Evolutionary conservation across 2,113 vertebrate genomes (phyloP).

Genomic region (Empidonax traillii): DNA sequence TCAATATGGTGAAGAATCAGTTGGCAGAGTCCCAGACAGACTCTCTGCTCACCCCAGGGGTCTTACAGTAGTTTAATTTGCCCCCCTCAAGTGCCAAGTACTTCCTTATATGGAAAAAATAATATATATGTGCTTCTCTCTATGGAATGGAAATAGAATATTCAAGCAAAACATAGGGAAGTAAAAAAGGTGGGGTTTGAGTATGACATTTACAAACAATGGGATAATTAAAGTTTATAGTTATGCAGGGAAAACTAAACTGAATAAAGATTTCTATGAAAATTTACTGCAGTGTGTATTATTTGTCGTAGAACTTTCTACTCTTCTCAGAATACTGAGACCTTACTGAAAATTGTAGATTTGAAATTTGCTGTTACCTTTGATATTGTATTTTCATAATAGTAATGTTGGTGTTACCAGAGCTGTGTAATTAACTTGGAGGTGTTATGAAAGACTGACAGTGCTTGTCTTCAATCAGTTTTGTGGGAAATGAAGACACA

Average conservation of each 20-base stretch:
- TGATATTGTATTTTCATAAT: not conserved
- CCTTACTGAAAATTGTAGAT: not conserved
- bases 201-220: not conserved
- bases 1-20: slow-evolving; percentile 11
- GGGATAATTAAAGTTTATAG: not conserved
- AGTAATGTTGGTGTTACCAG: not conserved
- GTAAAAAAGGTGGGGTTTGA: not conserved
- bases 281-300: not conserved
- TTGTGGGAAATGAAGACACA: not conserved
- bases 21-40: not conserved
- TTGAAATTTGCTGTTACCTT: not conserved
- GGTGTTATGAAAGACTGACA: not conserved
- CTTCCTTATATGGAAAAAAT: not conserved
- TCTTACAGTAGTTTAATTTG: slow-evolving; percentile 21
- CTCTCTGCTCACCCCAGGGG: not conserved
- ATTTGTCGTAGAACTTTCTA: not conserved
- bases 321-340: not conserved
- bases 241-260: not conserved
- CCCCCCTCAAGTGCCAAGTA: not conserved
- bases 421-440: not conserved
- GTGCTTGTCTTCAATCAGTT: not conserved
- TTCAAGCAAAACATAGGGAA: not conserved
- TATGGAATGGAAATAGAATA: not conserved
- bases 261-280: not conserved
- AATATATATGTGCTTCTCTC: not conserved